These are phyloP conservation scores for Orthonyx spaldingii DNA, from an alignment of 2,113 vertebrate species.

Conservation along the genomic window DNA sequence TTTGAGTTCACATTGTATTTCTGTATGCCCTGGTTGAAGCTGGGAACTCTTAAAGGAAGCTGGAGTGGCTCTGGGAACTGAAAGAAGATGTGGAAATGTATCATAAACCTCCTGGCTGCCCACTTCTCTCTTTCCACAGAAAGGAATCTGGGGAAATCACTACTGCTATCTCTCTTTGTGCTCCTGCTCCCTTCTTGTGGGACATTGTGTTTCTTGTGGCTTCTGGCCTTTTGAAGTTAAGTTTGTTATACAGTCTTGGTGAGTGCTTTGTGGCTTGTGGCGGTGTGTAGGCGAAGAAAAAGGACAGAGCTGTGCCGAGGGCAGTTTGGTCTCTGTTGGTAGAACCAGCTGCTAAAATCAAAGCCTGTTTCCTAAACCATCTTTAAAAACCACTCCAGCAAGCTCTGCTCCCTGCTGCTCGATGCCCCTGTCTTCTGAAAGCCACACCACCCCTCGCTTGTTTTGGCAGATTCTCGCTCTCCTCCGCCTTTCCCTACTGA, in stretches of 20 bases:
- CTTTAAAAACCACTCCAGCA: constrained; percentile 39
- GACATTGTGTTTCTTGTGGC: constrained; percentile 29
- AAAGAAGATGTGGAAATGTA: not conserved
- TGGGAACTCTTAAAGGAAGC: not conserved
- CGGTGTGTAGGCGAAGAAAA: constrained; percentile 31
- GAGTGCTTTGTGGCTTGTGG: constrained; percentile 52
- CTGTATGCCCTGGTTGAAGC: not conserved
- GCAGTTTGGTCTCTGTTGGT: constrained; percentile 49
- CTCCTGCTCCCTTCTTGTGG: constrained; percentile 37
- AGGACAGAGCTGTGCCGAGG: constrained; percentile 12
- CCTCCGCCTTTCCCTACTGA: not conserved
- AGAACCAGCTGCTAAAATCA: constrained; percentile 54
- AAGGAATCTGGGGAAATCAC: not conserved
- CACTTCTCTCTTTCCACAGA: not conserved
- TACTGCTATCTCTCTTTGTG: not conserved
- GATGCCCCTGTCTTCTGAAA: not conserved
- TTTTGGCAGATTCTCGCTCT: not conserved
- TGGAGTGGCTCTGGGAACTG: not conserved
- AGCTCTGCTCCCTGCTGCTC: constrained; percentile 35
- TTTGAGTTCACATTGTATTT: not conserved
- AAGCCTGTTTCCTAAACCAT: constrained; percentile 41
- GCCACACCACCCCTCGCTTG: constrained; percentile 27
- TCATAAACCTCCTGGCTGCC: not conserved
- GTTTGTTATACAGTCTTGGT: constrained; percentile 39
- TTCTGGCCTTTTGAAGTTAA: constrained; percentile 50